phyloP scores from a whole-genome alignment of 2,797 vertebrate species.

The Ibycter americanus region DNA sequence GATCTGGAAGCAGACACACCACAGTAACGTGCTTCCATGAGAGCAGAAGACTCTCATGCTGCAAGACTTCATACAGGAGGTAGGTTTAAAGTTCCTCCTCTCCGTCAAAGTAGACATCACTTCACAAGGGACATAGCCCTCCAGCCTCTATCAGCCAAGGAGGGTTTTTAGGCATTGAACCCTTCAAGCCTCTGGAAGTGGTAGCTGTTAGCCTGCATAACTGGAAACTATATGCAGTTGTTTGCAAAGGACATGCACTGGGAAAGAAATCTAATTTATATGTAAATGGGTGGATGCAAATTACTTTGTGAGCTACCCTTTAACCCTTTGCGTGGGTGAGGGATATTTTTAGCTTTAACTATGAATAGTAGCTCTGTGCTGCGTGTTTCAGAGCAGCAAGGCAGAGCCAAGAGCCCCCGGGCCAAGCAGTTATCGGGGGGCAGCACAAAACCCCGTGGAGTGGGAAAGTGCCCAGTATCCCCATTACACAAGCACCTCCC shows the following conservation, averaged over 20 bases:
- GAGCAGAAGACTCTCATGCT: neutral
- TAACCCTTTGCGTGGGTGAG: neutral
- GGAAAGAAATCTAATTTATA: conserved; percentile 44
- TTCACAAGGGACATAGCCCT: neutral
- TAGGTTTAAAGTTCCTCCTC: neutral
- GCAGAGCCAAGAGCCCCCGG: neutral
- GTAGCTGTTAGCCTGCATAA: neutral
- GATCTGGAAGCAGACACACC: neutral
- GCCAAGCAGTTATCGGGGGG: neutral
- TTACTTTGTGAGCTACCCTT: conserved; percentile 1
- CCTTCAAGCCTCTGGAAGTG: neutral
- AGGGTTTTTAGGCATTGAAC: neutral
- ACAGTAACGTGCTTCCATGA: neutral
- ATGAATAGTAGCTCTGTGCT: conserved; percentile 28
- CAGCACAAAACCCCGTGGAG: neutral
- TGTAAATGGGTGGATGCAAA: conserved; percentile 31
- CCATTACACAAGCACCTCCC: neutral
- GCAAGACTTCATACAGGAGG: neutral
- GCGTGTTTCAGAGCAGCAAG: neutral
- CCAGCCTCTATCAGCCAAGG: neutral
- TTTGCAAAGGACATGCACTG: conserved; percentile 1
- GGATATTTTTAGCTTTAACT: conserved; percentile 32
- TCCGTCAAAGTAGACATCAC: neutral
- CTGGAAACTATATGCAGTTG: neutral
- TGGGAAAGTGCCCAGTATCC: neutral